Evolutionary conservation across 2,888 invertebrate species (phyloP), one percentile per base, ranked within the genome.

Genomic region (Aquatica leii): DNA sequence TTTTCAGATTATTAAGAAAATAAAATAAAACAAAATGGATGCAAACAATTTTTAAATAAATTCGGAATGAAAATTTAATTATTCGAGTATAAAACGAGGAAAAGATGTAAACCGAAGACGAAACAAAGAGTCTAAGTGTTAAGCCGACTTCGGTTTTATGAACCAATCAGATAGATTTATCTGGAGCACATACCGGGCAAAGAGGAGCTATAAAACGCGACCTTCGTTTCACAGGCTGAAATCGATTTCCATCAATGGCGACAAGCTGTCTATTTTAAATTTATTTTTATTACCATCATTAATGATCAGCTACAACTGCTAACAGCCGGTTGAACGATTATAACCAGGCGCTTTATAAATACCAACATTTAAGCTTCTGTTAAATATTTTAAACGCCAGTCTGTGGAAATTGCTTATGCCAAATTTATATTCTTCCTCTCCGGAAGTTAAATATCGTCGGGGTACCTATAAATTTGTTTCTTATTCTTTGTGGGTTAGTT

Each of bases 181-280:
- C 54, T 54, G 37, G 59, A 49, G 59, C 59, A 60, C 59, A 59
- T 59, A 59, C 59, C 59, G 59, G 59, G 59, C 59, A 59, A 59
- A 59, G 59, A 59, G 59, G 59, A 59, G 55, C 51, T 50, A 61
- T 54, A 55, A 62, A 57, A 57, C 57, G 62, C 57, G 62, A 62
- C 62, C 62, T 65, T 55, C 59, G 58, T 50, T 53, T 59, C 55
- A 46, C 59, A 53, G 65, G 43, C 54, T 67, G 63, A 68, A 66
- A 68, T 65, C 67, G 64, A 67, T 67, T 58, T 55, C 65, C 62
- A 56, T 59, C 59, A 54, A 52, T 48, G 67, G 65, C 67, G 67
- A 65, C 67, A 65, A 56, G 62, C 56, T 65, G 65, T 67, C 65
- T 67, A 67, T 67, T 67, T 65, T 60, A 60, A 67, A 67, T 67